phyloP scores from a whole-genome alignment of 2,888 invertebrate species.

The Dromius quadrimaculatus region DNA sequence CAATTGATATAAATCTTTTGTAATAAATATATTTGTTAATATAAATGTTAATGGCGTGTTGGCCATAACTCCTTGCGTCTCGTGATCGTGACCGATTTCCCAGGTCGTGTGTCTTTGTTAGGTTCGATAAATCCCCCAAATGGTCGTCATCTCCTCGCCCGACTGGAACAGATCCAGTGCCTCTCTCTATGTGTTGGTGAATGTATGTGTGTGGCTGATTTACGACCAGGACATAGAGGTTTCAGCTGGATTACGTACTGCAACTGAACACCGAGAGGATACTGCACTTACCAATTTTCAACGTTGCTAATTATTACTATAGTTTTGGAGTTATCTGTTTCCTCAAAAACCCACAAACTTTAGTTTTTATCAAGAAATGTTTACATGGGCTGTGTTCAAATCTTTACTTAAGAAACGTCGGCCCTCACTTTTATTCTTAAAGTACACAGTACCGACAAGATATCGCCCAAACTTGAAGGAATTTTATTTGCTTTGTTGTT shows the following conservation, averaged over 20 bases:
- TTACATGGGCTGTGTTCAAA: no score
- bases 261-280: no score
- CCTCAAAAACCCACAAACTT: no score
- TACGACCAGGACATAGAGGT: constrained; percentile 56
- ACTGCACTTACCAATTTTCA: no score
- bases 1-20: background rate
- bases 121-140: constrained; percentile 61
- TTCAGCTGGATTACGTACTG: constrained; percentile 15
- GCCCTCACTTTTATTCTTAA: no score
- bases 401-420: no score
- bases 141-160: constrained; percentile 63
- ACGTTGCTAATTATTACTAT: no score
- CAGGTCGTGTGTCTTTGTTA: constrained; percentile 48
- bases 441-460: no score
- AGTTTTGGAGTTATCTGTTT: no score
- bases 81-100: constrained; percentile 46
- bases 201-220: constrained; percentile 58
- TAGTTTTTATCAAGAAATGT: no score
- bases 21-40: background rate
- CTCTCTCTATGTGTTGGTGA: constrained; percentile 56
- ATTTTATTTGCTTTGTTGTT: no score
- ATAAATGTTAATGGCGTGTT: background rate
- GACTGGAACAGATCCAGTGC: constrained; percentile 61
- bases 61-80: background rate
- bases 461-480: no score